Percentiles rank a stretch among this genome's conserved stretches.
These are phyloP conservation scores for Ylistrum balloti DNA, from an alignment of 1,140 invertebrate genomes.

Conservation along the genomic window DNA sequence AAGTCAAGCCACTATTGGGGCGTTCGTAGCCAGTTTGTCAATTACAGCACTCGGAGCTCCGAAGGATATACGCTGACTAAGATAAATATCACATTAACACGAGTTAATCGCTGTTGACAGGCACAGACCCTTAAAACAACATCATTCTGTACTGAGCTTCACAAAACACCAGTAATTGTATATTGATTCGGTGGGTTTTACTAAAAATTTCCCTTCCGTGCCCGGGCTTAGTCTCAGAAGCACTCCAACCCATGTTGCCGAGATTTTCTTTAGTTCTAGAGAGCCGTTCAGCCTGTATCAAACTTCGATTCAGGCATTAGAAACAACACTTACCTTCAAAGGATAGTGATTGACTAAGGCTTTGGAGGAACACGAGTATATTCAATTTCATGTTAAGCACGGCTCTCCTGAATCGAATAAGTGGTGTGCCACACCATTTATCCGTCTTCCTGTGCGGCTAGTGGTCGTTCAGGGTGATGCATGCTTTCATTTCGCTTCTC, in stretches of 20 bases:
- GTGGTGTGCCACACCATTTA: neutral
- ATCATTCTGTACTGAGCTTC: neutral
- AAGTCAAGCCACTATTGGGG: neutral
- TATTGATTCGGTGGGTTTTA: neutral
- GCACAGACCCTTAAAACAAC: slow-evolving; percentile 32
- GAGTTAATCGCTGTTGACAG: slow-evolving; percentile 19
- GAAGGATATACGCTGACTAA: slow-evolving; percentile 1
- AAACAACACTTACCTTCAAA: slow-evolving; percentile 19
- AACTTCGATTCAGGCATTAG: slow-evolving; percentile 17
- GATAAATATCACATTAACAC: slow-evolving; percentile 3
- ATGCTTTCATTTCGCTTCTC: neutral
- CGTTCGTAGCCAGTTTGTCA: neutral
- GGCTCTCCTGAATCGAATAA: neutral
- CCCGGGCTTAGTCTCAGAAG: neutral
- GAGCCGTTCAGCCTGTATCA: slow-evolving; percentile 31
- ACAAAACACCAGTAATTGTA: slow-evolving; percentile 34
- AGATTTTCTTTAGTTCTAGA: neutral
- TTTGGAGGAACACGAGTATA: neutral
- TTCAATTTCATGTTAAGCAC: neutral
- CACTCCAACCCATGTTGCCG: neutral
- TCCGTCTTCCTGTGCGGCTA: neutral
- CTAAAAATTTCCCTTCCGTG: neutral
- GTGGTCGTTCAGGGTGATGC: neutral
- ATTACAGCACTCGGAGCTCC: neutral
- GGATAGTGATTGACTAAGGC: neutral